These are phyloP conservation scores for Oeneis ivallda DNA, from an alignment of 2,888 invertebrate genomes.

Conservation along the genomic window DNA sequence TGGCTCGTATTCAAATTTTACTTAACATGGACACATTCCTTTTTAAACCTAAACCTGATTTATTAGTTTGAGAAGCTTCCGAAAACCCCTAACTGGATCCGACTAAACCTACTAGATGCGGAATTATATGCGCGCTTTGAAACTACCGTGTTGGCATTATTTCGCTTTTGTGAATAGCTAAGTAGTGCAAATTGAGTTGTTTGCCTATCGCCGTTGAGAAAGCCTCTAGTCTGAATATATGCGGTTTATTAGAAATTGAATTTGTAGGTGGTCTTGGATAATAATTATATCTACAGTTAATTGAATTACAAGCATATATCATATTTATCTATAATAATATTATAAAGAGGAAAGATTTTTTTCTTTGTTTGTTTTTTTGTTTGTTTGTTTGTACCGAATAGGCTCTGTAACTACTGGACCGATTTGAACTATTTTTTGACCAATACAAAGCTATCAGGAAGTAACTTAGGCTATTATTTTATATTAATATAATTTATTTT, in stretches of 20 bases:
- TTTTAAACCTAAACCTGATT: constrained; percentile 23
- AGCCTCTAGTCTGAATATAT: constrained; percentile 3
- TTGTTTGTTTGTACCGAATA: too few species aligned
- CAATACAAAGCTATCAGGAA: too few species aligned
- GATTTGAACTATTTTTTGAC: too few species aligned
- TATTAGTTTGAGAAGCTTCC: constrained; percentile 29
- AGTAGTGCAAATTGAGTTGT: constrained; percentile 54
- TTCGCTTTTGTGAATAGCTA: constrained; percentile 54
- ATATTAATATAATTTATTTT: too few species aligned
- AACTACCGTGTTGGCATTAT: constrained; percentile 47
- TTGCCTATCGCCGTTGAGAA: constrained; percentile 44
- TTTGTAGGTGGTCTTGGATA: constrained; percentile 11
- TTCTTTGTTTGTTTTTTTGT: too few species aligned
- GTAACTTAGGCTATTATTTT: too few species aligned
- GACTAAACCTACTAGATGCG: constrained; percentile 40
- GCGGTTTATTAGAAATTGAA: constrained; percentile 15
- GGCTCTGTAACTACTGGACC: too few species aligned
- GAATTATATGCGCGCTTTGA: constrained; percentile 48
- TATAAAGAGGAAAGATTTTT: too few species aligned
- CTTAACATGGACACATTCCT: background rate
- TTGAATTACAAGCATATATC: too few species aligned
- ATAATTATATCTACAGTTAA: background rate
- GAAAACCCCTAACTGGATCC: constrained; percentile 49
- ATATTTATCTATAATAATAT: too few species aligned
- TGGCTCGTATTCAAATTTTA: background rate